These are phyloP conservation scores for Acronicta alni DNA, from an alignment of 2,888 invertebrate genomes.

Conservation along the genomic window DNA sequence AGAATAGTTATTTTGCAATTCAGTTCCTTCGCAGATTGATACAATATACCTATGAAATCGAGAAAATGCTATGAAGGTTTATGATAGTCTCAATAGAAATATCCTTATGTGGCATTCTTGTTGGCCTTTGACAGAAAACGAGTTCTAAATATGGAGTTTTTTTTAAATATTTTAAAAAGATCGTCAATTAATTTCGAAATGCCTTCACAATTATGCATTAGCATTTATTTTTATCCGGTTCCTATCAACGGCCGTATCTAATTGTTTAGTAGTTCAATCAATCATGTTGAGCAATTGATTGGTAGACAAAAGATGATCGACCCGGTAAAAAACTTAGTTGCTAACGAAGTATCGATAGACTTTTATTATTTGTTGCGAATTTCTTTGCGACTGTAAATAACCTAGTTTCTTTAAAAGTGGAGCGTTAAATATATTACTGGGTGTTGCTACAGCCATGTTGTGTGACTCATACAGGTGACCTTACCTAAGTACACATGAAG, in stretches of 20 bases:
- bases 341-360: constrained; percentile 22
- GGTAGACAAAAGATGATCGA: constrained; percentile 36
- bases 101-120: constrained; percentile 1
- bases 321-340: constrained; percentile 23
- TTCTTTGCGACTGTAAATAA: background rate
- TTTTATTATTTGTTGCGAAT: constrained; percentile 22
- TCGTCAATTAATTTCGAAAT: constrained; percentile 25
- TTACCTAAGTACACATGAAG: too few relatives aligned
- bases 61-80: constrained; percentile 3
- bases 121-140: background rate
- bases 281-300: constrained; percentile 45
- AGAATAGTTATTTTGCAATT: background rate
- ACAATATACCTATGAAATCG: background rate
- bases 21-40: background rate
- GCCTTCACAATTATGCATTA: constrained; percentile 13
- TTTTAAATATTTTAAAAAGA: constrained; percentile 7
- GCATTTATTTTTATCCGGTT: constrained; percentile 32
- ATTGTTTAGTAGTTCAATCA: constrained; percentile 47
- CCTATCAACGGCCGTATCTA: constrained; percentile 19
- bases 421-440: constrained; percentile 21
- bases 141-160: background rate
- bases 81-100: background rate
- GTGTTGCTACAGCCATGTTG: background rate
- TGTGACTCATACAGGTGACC: background rate
- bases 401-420: background rate